phyloP scores from a whole-genome alignment of 2,113 vertebrate genomes.

The Scophthalmus maximus region DNA sequence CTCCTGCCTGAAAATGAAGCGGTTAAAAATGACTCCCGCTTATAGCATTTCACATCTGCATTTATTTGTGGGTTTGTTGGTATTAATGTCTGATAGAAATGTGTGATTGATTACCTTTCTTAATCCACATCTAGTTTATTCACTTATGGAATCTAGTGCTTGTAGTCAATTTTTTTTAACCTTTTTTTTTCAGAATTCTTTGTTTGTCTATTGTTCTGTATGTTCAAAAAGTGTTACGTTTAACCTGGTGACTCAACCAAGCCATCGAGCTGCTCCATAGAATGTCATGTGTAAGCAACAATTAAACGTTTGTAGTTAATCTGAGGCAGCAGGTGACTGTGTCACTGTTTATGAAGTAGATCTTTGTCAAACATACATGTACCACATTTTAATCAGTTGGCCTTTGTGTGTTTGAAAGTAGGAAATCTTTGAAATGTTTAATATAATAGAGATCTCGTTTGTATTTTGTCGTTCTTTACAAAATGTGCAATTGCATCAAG shows the following conservation, averaged over 20 bases:
- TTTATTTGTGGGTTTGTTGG: constrained; percentile 13
- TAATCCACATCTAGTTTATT: constrained; percentile 24
- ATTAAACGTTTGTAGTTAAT: constrained; percentile 44
- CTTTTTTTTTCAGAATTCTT: constrained; percentile 26
- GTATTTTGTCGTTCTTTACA: constrained; percentile 24
- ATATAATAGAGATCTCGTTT: constrained; percentile 9
- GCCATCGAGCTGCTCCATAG: neutral
- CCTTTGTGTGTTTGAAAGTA: constrained; percentile 24
- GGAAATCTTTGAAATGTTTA: neutral
- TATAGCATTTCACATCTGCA: constrained; percentile 37
- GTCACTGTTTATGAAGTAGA: constrained; percentile 22
- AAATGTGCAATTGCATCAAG: constrained; percentile 34
- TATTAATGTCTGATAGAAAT: constrained; percentile 33
- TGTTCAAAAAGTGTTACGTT: constrained; percentile 4
- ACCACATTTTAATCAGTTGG: constrained; percentile 6
- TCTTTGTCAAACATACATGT: no score
- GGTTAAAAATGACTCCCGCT: constrained; percentile 45
- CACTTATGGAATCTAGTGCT: constrained; percentile 13
- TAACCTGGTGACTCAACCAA: constrained; percentile 8
- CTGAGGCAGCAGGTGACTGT: constrained; percentile 20
- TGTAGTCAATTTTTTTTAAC: neutral
- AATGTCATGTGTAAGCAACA: constrained; percentile 18
- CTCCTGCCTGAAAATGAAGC: constrained; percentile 48
- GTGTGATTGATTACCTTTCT: constrained; percentile 29
- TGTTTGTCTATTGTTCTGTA: neutral